Base-by-base conservation (phyloP, 2,888 invertebrate genomes). In the Drymonia ruficornis region DNA sequence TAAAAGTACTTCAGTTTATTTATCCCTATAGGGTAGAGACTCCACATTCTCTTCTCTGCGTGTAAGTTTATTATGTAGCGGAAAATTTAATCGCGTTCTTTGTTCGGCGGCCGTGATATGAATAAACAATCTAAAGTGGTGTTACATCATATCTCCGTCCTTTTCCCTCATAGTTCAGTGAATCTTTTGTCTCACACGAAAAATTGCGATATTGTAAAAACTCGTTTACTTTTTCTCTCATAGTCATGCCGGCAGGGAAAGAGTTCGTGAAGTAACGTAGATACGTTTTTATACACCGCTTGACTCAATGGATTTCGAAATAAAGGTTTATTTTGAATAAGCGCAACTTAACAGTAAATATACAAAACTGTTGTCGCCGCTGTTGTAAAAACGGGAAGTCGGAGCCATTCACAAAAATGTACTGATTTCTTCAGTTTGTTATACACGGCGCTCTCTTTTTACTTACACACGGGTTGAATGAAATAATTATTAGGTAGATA, bases 71-170 rank as follows among this genome's bases (percentile, higher is more conserved):
- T 86, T 86, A 87, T 86, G 87, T 87, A 86, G 86, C 84, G 87
- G 86, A 86, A 87, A 88, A 88, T 87, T 87, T 86, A 87, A 87
- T 87, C 87, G 87, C 72, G 76, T 81, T 81, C 83, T 84, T 81
- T 84, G 86, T 87, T 82, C 83, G 78, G 76, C 74, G 70, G 77
- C 76, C 87, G 87, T 87, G 87, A 84, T 80, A 81, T 82, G 87
- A 87, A 88, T 88, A 86, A 84, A 85, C 83, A 83, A 86, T 84
- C 72, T 72, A 77, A 73, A 77, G 70, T 74, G 76, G 65, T 67
- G 59, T 63, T 63, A 68, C 59, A 62, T 61, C 62, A 56, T 63
- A 56, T 55, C 46, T 57, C 56, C 55, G 60, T 80, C 84, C 64
- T 71, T 72, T 70, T 84, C 65, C 49, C 66, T 66, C 79, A 49